A percentile compares a stretch with the other conserved stretches of the same genome.
phyloP scores from a whole-genome alignment of 64 coral and sea anemone species.

The Stichodactyla mertensii region DNA sequence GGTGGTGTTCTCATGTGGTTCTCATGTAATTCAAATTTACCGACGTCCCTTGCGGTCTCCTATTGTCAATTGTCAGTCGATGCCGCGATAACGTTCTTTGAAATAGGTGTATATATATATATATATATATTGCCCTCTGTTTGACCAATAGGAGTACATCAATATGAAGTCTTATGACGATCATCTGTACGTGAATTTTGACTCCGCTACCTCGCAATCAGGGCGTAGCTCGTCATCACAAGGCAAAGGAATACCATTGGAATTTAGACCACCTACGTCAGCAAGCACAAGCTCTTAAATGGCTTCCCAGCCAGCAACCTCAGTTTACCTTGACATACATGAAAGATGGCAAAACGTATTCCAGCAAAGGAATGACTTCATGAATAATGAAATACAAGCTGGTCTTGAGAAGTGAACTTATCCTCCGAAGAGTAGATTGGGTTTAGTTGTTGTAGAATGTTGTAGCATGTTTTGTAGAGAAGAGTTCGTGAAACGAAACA shows the following conservation, averaged over 20 bases:
- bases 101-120: too few relatives aligned
- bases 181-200: constrained; percentile 93
- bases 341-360: not conserved
- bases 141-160: constrained; percentile 75
- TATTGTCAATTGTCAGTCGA: too few relatives aligned
- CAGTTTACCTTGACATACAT: not conserved
- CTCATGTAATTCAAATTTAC: too few relatives aligned
- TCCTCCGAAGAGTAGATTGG: not conserved
- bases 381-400: not conserved
- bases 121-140: not conserved
- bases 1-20: too few relatives aligned
- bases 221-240: not conserved
- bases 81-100: too few relatives aligned
- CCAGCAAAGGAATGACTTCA: not conserved
- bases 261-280: not conserved
- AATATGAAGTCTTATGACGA: constrained; percentile 84
- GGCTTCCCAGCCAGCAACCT: not conserved
- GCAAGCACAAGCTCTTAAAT: not conserved
- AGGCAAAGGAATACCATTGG: not conserved
- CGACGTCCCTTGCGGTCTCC: too few relatives aligned
- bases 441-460: not conserved
- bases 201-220: constrained; percentile 17
- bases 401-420: not conserved
- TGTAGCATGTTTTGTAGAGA: not conserved
- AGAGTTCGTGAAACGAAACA: not conserved